These are phyloP conservation scores for Nomada flava DNA, from an alignment of 2,888 invertebrate species.

Conservation along the genomic window DNA sequence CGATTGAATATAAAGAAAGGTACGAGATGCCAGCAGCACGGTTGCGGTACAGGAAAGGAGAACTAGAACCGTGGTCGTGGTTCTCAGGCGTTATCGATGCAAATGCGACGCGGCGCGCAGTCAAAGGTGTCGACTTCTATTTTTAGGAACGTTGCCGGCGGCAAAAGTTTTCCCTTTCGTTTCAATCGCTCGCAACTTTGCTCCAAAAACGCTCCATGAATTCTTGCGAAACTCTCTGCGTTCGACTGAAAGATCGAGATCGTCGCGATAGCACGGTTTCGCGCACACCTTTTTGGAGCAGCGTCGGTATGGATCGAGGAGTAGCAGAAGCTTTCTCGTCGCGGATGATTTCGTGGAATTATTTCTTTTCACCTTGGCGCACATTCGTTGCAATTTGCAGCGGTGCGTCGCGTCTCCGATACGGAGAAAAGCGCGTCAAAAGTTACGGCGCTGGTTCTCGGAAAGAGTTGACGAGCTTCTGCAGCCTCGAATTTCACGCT, in stretches of 20 bases:
- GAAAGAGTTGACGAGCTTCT: constrained; percentile 43
- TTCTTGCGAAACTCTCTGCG: not conserved
- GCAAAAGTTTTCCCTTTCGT: not conserved
- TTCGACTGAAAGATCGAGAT: constrained; percentile 6
- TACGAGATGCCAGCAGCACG: not conserved
- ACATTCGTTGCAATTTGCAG: constrained; percentile 44
- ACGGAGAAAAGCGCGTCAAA: constrained; percentile 63
- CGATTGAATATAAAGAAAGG: constrained; percentile 58
- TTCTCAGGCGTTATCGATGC: constrained; percentile 42
- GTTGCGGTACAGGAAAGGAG: not conserved
- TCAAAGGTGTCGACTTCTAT: constrained; percentile 6
- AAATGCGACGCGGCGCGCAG: constrained; percentile 32
- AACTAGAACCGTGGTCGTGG: constrained; percentile 6
- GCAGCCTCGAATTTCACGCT: constrained; percentile 60
- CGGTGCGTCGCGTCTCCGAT: constrained; percentile 41
- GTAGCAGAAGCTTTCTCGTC: not conserved
- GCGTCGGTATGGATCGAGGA: no score
- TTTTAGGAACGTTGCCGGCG: not conserved
- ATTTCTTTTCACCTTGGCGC: constrained; percentile 50
- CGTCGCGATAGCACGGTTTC: not conserved
- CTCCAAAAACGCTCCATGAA: no score
- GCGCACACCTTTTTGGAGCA: no score
- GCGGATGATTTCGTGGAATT: constrained; percentile 53
- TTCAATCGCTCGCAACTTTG: constrained; percentile 10
- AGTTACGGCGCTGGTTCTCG: constrained; percentile 54